phyloP scores from a whole-genome alignment of 2,888 invertebrate species.

The Cryptus viduatorius region DNA sequence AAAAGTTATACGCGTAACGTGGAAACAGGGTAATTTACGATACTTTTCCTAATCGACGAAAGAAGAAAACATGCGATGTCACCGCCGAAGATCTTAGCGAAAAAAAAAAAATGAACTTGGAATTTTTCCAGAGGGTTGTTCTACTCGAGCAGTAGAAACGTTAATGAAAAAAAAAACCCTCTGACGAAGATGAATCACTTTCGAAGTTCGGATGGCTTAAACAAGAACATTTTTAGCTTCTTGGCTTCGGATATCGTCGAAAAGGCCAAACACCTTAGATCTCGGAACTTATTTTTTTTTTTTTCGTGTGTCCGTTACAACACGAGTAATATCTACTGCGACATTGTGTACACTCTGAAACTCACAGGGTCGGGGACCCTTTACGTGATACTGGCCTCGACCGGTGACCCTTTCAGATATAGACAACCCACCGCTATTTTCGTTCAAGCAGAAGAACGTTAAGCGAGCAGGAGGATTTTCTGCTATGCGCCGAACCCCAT shows the following conservation, averaged over 20 bases:
- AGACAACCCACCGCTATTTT: not conserved
- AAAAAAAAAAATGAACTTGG: too few species aligned
- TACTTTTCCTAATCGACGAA: not conserved
- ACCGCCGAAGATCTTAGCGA: too few species aligned
- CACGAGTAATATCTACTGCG: not conserved
- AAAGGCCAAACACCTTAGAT: not conserved
- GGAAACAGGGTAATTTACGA: too few species aligned
- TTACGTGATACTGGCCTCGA: conserved; percentile 14
- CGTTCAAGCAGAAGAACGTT: conserved; percentile 30
- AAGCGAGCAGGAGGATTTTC: conserved; percentile 38
- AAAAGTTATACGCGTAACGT: too few species aligned
- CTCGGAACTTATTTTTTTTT: not conserved
- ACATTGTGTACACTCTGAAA: not conserved
- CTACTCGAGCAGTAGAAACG: conserved; percentile 2
- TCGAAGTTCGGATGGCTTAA: conserved; percentile 6
- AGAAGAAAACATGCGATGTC: conserved; percentile 2
- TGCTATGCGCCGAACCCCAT: conserved; percentile 19
- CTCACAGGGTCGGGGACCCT: conserved; percentile 16
- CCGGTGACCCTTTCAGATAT: conserved; percentile 3
- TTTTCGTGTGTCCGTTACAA: not conserved
- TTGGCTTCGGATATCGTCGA: not conserved
- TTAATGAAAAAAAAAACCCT: conserved; percentile 21
- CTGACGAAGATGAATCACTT: conserved; percentile 33
- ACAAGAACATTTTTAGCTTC: not conserved
- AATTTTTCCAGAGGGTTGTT: too few species aligned